Conservation (phyloP, 2,113 vertebrate species). For the human (Homo sapiens) region GRCh38 chr2:155702001-155702500, state of each 20-base stretch:
- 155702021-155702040: background rate
- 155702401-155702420: background rate
- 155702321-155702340: background rate
- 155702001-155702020: background rate
- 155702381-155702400: background rate
- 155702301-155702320: background rate
- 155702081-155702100: background rate
- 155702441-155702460: background rate
- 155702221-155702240: background rate
- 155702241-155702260: background rate
- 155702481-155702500: background rate
- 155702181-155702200: constrained; percentile 12
- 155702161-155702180: background rate
- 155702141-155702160: background rate
- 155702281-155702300: background rate
- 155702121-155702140: background rate
- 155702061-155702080: background rate
- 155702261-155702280: background rate
- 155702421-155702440: background rate
- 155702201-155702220: background rate
- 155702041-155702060: background rate
- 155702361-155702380: background rate
- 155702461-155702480: background rate
- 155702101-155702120: background rate
- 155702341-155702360: background rate